phyloP scores from a whole-genome alignment of 2,797 vertebrate species.

The Sebastes nivosus region DNA sequence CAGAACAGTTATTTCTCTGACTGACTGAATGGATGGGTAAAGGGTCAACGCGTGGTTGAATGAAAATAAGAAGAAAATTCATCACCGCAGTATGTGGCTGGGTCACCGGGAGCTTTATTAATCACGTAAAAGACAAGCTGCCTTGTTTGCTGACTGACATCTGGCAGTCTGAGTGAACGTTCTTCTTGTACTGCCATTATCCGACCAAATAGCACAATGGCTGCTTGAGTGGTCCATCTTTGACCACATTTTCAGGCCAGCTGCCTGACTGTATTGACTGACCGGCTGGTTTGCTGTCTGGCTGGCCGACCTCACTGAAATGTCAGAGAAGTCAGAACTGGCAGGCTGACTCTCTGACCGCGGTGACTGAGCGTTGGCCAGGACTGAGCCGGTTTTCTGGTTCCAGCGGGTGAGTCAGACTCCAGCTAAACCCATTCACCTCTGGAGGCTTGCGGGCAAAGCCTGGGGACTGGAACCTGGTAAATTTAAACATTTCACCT shows the following conservation, averaged over 20 bases:
- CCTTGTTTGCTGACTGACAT: conserved; percentile 30
- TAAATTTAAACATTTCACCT: conserved; percentile 54
- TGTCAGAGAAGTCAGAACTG: conserved; percentile 39
- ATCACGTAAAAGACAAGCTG: conserved; percentile 20
- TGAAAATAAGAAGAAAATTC: conserved; percentile 27
- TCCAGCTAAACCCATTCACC: conserved; percentile 64
- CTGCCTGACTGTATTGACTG: conserved; percentile 39
- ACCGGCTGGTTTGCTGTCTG: conserved; percentile 20
- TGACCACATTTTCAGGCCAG: conserved; percentile 16
- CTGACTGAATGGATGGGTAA: conserved; percentile 39
- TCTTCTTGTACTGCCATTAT: conserved; percentile 7
- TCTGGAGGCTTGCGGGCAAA: conserved; percentile 33
- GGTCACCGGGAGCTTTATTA: conserved; percentile 14
- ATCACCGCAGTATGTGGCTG: background rate
- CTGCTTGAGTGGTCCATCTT: conserved; percentile 29
- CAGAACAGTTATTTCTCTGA: conserved; percentile 23
- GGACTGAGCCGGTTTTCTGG: conserved; percentile 28
- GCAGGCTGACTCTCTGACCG: conserved; percentile 48
- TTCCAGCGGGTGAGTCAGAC: conserved; percentile 61
- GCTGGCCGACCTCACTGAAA: conserved; percentile 54
- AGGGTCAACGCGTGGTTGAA: conserved; percentile 43
- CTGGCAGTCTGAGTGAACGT: conserved; percentile 9
- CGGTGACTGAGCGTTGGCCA: conserved; percentile 52
- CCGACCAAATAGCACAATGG: conserved; percentile 26
- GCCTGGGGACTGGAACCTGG: conserved; percentile 22